These are phyloP conservation scores for Centropyge bicolor DNA, from an alignment of 2,797 vertebrate genomes.

Conservation along the genomic window DNA sequence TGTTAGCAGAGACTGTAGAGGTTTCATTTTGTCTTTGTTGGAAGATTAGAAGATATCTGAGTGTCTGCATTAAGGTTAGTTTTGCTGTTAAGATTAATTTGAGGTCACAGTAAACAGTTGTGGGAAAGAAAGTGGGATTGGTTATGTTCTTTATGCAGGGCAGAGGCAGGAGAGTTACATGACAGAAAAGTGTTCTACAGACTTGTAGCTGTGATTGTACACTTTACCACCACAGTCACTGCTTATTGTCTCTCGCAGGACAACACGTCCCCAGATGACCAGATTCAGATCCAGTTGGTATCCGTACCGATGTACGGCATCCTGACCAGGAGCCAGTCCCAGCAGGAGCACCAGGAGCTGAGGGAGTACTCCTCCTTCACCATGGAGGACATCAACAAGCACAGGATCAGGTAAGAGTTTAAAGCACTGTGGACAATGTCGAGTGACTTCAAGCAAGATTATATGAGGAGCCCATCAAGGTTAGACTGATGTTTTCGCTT, in stretches of 20 bases:
- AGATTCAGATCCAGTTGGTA: slow-evolving; percentile 91
- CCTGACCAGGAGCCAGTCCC: slow-evolving; percentile 82
- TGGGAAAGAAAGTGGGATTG: neutral
- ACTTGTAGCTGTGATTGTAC: neutral
- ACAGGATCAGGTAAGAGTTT: slow-evolving; percentile 88
- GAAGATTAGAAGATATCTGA: neutral
- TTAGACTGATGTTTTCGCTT: neutral
- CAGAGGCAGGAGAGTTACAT: neutral
- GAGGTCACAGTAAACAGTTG: no score
- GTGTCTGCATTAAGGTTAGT: neutral
- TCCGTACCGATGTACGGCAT: slow-evolving; percentile 93
- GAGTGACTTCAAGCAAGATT: neutral
- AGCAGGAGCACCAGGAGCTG: slow-evolving; percentile 83
- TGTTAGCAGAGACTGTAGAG: neutral
- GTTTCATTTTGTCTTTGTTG: neutral
- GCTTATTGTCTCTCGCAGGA: slow-evolving; percentile 78
- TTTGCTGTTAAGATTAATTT: neutral
- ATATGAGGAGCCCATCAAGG: neutral
- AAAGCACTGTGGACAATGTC: neutral
- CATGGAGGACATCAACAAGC: slow-evolving; percentile 93
- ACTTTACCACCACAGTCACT: neutral
- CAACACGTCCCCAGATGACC: slow-evolving; percentile 87
- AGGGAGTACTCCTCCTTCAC: slow-evolving; percentile 92
- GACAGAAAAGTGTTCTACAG: neutral
- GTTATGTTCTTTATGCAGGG: neutral